Evolutionary conservation across 2,888 invertebrate species (phyloP), one percentile per base, ranked within the genome.

Genomic region (Cactoblastis cactorum): DNA sequence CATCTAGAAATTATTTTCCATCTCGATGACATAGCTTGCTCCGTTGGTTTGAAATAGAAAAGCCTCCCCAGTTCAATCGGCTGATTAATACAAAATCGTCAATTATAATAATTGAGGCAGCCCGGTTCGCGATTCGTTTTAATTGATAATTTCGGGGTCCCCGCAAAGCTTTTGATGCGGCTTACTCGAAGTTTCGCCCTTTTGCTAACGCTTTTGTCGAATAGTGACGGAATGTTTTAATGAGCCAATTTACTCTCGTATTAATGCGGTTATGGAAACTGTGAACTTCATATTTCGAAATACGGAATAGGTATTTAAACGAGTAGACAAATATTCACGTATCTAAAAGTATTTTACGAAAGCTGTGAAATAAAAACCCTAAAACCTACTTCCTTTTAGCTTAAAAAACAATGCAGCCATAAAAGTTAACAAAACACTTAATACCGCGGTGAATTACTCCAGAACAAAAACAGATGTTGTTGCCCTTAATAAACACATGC

Each of bases 41-140:
- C 35, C 53, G 59, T 53, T 52, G 59, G 58, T 54, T 56, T 47
- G 51, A 50, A 56, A 58, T 52, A 55, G 51, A 52, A 48, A 39
- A 45, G 15, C 52, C 52, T 8, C 48, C 54, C 52, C 54, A 58
- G 65, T 66, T 68, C 71, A 69, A 72, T 71, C 63, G 69, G 63
- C 70, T 73, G 74, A 76, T 74, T 76, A 73, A 75, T 71, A 74
- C 67, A 69, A 74, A 75, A 69, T 69, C 71, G 65, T 69, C 69
- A 65, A 77, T 75, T 74, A 75, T 69, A 71, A 67, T 72, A 74
- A 76, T 76, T 71, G 72, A 68, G 65, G 71, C 69, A 66, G 68
- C 65, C 53, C 58, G 63, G 62, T 63, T 70, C 57, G 52, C 62
- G 63, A 67, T 70, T 71, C 67, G 65, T 69, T 71, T 66, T 65